Evolutionary conservation across 1,140 invertebrate genomes (phyloP), one percentile per base, ranked within the genome.

Genomic region (Hyles euphorbiae): DNA sequence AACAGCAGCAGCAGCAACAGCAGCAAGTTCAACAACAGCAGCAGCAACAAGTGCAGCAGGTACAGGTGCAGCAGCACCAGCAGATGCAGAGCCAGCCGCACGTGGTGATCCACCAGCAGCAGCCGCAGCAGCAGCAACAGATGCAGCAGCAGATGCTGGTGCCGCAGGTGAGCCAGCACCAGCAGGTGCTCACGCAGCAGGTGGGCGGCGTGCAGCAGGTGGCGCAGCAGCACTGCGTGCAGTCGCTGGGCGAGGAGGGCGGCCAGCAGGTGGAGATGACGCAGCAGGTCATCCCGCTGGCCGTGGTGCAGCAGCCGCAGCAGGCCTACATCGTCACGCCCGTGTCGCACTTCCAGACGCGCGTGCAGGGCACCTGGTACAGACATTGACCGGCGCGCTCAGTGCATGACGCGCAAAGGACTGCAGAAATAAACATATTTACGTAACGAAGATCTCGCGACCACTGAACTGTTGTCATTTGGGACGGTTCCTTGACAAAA

Each of bases 241-340:
- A 90, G 61, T 75, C 88, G 1, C 75, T 90, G 6, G 86, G 83
- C 12, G 89, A 89, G 49, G 87, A 89, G 6, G 78, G 70, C 7
- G 83, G 81, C 1, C 88, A 90, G 60, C 89, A 87, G 46, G 87
- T 91, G 36, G 90, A 91, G 70, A 92, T 92, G 83, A 90, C 91
- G 34, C 91, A 92, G 63, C 91, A 92, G 79, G 91, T 92, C 3
- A 92, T 92, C 60, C 91, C 91, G 0, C 65, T 92, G n/a, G 91
- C 91, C 10, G 90, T 92, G 11, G 90, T 91, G 6, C 90, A 91
- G 67, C 89, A 91, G 63, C 88, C 89, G 11, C 91, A 90, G 65
- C 90, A 91, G 67, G 88, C 91, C 0, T 92, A 91, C 75, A 85
- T 92, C 59, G 91, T 92, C 3, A 92, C 92, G 5, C 92, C 92